These are phyloP conservation scores for Heliconius charithonia DNA, from an alignment of 2,888 invertebrate genomes.

Conservation along the genomic window DNA sequence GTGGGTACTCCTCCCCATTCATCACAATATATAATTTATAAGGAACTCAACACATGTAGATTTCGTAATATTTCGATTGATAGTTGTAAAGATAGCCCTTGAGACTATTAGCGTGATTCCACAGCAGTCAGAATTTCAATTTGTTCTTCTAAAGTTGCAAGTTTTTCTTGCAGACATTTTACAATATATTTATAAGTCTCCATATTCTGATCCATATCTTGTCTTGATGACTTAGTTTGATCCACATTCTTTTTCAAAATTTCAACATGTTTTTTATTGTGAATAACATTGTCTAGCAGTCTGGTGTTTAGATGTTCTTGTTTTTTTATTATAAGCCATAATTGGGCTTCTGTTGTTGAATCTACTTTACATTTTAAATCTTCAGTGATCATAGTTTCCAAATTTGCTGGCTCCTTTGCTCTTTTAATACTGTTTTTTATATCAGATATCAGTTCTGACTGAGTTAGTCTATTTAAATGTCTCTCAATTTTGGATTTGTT, in stretches of 20 bases:
- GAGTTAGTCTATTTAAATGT: constrained; percentile 60
- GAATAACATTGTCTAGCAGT: constrained; percentile 62
- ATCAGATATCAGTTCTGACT: constrained; percentile 65
- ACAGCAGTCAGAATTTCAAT: constrained; percentile 76
- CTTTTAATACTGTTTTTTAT: constrained; percentile 61
- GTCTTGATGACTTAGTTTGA: constrained; percentile 58
- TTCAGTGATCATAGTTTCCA: constrained; percentile 64
- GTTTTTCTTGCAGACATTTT: constrained; percentile 76
- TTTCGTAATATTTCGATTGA: too few species aligned
- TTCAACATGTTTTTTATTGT: constrained; percentile 69
- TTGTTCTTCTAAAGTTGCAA: constrained; percentile 76
- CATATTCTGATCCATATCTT: constrained; percentile 64
- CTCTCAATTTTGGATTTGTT: constrained; percentile 59
- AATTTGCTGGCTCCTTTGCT: constrained; percentile 65
- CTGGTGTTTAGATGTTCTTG: constrained; percentile 70
- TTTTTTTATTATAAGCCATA: constrained; percentile 75
- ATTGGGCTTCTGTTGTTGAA: constrained; percentile 64
- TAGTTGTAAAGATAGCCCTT: neutral
- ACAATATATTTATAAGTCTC: constrained; percentile 73
- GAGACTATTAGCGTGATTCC: constrained; percentile 66
- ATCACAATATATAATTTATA: neutral
- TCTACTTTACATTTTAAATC: constrained; percentile 64
- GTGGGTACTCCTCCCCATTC: neutral
- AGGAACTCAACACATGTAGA: too few species aligned
- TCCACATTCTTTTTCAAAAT: constrained; percentile 64